phyloP scores from a whole-genome alignment of 2,113 vertebrate species.

The Excalfactoria chinensis region DNA sequence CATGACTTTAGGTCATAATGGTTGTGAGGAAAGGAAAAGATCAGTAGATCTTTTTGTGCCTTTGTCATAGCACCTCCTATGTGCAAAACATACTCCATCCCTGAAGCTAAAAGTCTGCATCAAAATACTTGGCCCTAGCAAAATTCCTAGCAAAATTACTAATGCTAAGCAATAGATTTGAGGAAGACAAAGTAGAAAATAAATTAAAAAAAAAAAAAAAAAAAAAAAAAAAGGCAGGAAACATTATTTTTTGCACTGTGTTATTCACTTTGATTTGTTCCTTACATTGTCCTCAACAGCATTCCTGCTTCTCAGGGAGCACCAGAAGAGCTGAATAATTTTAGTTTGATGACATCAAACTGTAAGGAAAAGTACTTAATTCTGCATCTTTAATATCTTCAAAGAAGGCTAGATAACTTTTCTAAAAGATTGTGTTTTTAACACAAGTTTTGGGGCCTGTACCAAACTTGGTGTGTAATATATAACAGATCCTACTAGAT shows the following conservation, averaged over 20 bases:
- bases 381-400: not conserved
- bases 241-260: not conserved
- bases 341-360: not conserved
- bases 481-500: not conserved
- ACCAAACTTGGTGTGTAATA: not conserved
- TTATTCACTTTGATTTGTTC: not conserved
- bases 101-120: not conserved
- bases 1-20: not conserved
- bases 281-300: not conserved
- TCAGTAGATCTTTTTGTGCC: not conserved
- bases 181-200: not conserved
- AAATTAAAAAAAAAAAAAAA: not conserved
- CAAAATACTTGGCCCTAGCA: not conserved
- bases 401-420: not conserved
- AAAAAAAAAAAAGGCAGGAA: not conserved
- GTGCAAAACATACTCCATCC: not conserved
- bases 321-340: not conserved
- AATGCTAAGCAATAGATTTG: not conserved
- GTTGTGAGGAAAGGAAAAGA: not conserved
- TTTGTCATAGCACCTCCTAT: not conserved
- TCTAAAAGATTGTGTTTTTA: not conserved
- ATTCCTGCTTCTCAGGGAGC: not conserved
- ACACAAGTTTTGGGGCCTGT: not conserved
- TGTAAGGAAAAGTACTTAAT: not conserved
- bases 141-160: not conserved